Evolutionary conservation across 2,888 invertebrate genomes (phyloP).

Genomic region (Drosophila cognata): DNA sequence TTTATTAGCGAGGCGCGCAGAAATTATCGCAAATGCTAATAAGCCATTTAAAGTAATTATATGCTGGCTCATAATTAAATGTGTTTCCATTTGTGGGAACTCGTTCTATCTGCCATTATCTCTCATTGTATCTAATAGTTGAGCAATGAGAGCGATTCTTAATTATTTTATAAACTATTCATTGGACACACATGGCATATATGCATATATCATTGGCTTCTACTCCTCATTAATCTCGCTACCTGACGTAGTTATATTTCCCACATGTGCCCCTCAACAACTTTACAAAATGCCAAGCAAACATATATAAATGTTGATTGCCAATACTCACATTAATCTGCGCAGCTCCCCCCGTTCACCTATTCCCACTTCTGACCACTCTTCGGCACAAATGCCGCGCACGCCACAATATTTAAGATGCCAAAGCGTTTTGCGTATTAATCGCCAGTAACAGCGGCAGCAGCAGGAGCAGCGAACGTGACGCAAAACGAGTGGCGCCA

Average conservation of each 20-base stretch:
- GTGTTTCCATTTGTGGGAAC: slow-evolving; percentile 42
- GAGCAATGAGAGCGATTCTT: slow-evolving; percentile 16
- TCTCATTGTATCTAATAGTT: slow-evolving; percentile 16
- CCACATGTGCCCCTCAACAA: slow-evolving; percentile 27
- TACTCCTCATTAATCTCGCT: slow-evolving; percentile 30
- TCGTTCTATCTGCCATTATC: slow-evolving; percentile 15
- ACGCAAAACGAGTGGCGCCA: slow-evolving; percentile 72
- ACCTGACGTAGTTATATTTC: slow-evolving; percentile 14
- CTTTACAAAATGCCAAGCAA: slow-evolving; percentile 64
- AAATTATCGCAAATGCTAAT: slow-evolving; percentile 63
- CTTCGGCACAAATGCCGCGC: slow-evolving; percentile 66
- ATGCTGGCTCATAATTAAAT: slow-evolving; percentile 47
- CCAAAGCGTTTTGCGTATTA: slow-evolving; percentile 81
- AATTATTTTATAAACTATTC: slow-evolving; percentile 22
- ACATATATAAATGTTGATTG: slow-evolving; percentile 75
- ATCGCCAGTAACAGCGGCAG: slow-evolving; percentile 58
- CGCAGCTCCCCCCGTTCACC: not conserved
- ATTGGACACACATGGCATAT: slow-evolving; percentile 10
- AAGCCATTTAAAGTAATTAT: slow-evolving; percentile 62
- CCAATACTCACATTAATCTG: slow-evolving; percentile 75
- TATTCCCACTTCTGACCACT: not conserved
- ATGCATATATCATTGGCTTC: slow-evolving; percentile 17
- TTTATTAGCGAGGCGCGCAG: slow-evolving; percentile 61
- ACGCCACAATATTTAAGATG: slow-evolving; percentile 81
- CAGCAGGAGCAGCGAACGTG: slow-evolving; percentile 59